A percentile compares a stretch with the other conserved stretches of the same genome.
These are phyloP conservation scores for Lithophane ornitopus DNA, from an alignment of 2,888 invertebrate genomes.

Conservation along the genomic window DNA sequence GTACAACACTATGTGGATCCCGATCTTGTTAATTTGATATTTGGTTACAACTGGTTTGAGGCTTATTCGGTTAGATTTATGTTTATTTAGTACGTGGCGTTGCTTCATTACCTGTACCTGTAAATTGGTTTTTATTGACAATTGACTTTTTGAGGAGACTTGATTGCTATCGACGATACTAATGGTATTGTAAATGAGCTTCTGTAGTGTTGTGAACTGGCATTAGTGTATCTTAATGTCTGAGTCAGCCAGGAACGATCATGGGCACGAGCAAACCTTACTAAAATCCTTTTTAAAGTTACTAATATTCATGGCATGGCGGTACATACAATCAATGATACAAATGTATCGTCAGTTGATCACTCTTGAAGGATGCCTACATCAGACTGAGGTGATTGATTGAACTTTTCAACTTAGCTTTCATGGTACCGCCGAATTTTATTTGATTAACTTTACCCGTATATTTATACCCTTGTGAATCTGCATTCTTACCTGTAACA, in stretches of 20 bases:
- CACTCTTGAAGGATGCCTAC: background rate
- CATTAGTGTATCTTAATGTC: background rate
- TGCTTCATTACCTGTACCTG: background rate
- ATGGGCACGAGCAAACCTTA: background rate
- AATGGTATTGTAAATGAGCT: background rate
- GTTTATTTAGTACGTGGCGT: background rate
- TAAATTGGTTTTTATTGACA: slow-evolving; percentile 15
- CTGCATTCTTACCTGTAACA: slow-evolving; percentile 67
- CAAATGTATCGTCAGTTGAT: background rate
- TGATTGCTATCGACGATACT: background rate
- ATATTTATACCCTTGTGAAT: background rate
- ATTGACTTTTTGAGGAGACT: background rate
- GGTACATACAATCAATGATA: background rate
- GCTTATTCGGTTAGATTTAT: slow-evolving; percentile 24
- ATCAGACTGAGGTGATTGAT: background rate
- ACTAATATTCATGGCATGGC: background rate
- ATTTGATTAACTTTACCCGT: slow-evolving; percentile 28
- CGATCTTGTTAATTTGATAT: slow-evolving; percentile 29
- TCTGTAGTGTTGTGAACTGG: background rate
- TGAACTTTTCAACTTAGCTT: background rate
- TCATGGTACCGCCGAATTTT: background rate
- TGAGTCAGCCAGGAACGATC: background rate
- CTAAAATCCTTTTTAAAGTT: background rate
- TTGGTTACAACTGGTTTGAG: slow-evolving; percentile 26
- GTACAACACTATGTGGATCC: slow-evolving; percentile 31